phyloP scores from a whole-genome alignment of 2,888 invertebrate genomes.

The Ormyrus rosae region DNA sequence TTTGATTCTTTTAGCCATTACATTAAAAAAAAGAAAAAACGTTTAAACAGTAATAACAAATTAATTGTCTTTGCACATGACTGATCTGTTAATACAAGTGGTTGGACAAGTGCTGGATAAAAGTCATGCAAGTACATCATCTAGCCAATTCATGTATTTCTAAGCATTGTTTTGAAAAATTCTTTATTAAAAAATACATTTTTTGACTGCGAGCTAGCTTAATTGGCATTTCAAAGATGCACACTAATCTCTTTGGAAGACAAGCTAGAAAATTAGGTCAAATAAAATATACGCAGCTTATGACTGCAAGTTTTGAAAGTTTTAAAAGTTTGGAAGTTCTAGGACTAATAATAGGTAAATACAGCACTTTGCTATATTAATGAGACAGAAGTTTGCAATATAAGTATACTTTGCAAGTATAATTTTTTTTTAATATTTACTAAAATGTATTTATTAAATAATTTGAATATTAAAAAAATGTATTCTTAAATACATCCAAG shows the following conservation, averaged over 20 bases:
- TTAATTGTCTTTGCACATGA: slow-evolving; percentile 24
- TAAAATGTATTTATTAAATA: slow-evolving; percentile 4
- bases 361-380: slow-evolving; percentile 34
- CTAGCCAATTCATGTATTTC: too few relatives aligned
- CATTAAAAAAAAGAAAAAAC: not conserved
- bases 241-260: slow-evolving; percentile 52
- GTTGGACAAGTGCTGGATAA: slow-evolving; percentile 33
- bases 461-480: slow-evolving; percentile 14
- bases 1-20: not conserved
- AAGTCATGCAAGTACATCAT: slow-evolving; percentile 27
- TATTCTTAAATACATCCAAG: not conserved
- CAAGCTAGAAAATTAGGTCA: slow-evolving; percentile 62
- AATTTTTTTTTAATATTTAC: slow-evolving; percentile 9
- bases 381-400: slow-evolving; percentile 41
- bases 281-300: slow-evolving; percentile 60
- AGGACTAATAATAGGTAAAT: slow-evolving; percentile 57
- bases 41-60: slow-evolving; percentile 19
- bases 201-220: slow-evolving; percentile 15
- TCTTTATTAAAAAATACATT: too few relatives aligned
- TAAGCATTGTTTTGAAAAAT: too few relatives aligned
- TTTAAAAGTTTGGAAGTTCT: slow-evolving; percentile 46
- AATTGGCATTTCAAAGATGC: slow-evolving; percentile 53
- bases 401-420: slow-evolving; percentile 8
- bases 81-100: slow-evolving; percentile 47
- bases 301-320: slow-evolving; percentile 65